phyloP scores from a whole-genome alignment of 2,113 vertebrate genomes.

The Chaetodon trifascialis region DNA sequence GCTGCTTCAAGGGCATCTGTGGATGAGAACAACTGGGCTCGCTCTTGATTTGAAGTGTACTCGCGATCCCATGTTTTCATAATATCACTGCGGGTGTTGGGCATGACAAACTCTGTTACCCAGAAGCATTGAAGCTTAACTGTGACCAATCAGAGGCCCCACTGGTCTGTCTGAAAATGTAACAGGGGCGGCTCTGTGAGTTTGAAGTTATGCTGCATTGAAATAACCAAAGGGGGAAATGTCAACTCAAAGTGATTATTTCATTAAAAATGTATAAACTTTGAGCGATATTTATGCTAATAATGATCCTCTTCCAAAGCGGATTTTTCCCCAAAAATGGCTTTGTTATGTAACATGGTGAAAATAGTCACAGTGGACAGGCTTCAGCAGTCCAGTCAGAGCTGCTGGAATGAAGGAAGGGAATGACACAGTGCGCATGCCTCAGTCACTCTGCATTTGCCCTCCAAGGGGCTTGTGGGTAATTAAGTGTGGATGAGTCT shows the following conservation, averaged over 20 bases:
- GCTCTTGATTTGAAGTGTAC: constrained; percentile 47
- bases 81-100: constrained; percentile 56
- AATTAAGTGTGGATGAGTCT: constrained; percentile 75
- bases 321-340: background rate
- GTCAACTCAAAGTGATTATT: constrained; percentile 64
- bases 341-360: constrained; percentile 38
- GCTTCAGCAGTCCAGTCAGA: constrained; percentile 39
- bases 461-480: constrained; percentile 73
- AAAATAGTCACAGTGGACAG: constrained; percentile 29
- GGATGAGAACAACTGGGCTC: constrained; percentile 20
- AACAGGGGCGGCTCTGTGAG: constrained; percentile 38
- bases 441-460: constrained; percentile 47
- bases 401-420: constrained; percentile 22
- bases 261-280: constrained; percentile 49
- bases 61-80: constrained; percentile 52
- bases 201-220: constrained; percentile 55
- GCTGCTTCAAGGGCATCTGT: constrained; percentile 57
- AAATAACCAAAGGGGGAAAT: constrained; percentile 47
- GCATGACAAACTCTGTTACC: constrained; percentile 71
- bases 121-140: constrained; percentile 71
- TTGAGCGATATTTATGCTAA: constrained; percentile 47
- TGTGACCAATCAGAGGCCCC: constrained; percentile 67
- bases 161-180: constrained; percentile 62
- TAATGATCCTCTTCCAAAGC: constrained; percentile 28
- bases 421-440: constrained; percentile 34